These are phyloP conservation scores for Euphysa ruthae DNA, from an alignment of 30 jellyfish, hydroid and myxozoan species.

Conservation along the genomic window DNA sequence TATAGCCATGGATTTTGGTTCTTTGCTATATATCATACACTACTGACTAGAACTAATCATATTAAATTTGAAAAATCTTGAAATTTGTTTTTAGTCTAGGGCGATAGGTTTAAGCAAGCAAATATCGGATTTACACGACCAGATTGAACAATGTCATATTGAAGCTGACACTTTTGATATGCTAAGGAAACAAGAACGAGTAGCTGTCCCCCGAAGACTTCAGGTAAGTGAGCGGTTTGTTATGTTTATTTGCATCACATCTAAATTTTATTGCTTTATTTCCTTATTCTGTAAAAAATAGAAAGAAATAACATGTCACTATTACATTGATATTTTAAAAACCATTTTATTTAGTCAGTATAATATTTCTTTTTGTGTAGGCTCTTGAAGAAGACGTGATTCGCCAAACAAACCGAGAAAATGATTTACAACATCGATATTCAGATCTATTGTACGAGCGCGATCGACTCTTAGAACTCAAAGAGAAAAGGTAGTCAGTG, in stretches of 20 bases:
- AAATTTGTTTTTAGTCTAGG: slow-evolving; percentile 64
- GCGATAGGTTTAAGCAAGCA: slow-evolving; percentile 87
- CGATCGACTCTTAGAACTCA: slow-evolving; percentile 31
- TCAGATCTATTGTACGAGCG: slow-evolving; percentile 69
- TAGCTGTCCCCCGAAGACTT: slow-evolving; percentile 79
- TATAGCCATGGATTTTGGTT: too few relatives aligned
- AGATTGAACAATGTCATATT: slow-evolving; percentile 82
- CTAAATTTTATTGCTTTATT: too few relatives aligned
- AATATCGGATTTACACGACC: slow-evolving; percentile 78
- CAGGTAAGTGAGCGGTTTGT: slow-evolving; percentile 44
- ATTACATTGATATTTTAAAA: too few relatives aligned
- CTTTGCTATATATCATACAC: too few relatives aligned
- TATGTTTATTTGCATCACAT: too few relatives aligned
- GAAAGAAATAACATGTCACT: too few relatives aligned
- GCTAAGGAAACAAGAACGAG: slow-evolving; percentile 75
- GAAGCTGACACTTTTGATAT: slow-evolving; percentile 80
- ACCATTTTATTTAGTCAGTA: too few relatives aligned
- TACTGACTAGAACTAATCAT: too few relatives aligned
- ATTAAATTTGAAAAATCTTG: too few relatives aligned
- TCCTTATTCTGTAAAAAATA: too few relatives aligned
- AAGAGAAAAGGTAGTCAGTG: too few relatives aligned
- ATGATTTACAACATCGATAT: slow-evolving; percentile 61
- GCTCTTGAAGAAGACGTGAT: slow-evolving; percentile 94
- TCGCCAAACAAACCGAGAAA: slow-evolving; percentile 91
- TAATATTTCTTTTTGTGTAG: slow-evolving; percentile 26